phyloP scores from a whole-genome alignment of 2,888 invertebrate genomes.

The Acleris holmiana region DNA sequence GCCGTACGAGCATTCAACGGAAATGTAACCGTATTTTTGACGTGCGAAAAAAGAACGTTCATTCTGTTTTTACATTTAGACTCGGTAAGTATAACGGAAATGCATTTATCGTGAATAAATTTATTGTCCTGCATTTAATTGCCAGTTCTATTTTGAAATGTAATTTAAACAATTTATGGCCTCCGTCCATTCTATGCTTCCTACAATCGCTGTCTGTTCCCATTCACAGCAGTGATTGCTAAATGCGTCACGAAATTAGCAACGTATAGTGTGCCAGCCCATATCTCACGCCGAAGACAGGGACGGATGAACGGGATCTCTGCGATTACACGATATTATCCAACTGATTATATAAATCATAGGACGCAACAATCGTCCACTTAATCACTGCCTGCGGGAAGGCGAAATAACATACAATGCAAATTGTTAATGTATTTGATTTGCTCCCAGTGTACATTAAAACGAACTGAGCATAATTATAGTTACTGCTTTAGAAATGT shows the following conservation, averaged over 20 bases:
- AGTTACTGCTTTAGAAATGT: constrained; percentile 20
- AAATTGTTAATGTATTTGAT: constrained; percentile 35
- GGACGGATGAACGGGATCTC: constrained; percentile 63
- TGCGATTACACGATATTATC: constrained; percentile 71
- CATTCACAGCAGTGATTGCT: constrained; percentile 72
- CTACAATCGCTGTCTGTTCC: constrained; percentile 65
- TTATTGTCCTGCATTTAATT: constrained; percentile 60
- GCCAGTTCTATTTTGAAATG: constrained; percentile 61
- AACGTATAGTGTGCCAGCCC: constrained; percentile 75
- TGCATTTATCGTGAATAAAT: constrained; percentile 45
- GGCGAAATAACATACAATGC: constrained; percentile 28
- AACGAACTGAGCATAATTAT: constrained; percentile 13
- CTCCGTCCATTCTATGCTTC: constrained; percentile 55
- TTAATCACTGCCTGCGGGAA: constrained; percentile 67
- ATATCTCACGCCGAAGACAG: constrained; percentile 72
- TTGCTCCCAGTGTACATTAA: constrained; percentile 23
- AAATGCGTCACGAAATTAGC: constrained; percentile 80
- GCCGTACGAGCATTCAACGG: constrained; percentile 50
- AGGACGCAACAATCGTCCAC: constrained; percentile 63
- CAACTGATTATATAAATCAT: constrained; percentile 66
- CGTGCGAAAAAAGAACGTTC: neutral
- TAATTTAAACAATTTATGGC: constrained; percentile 68
- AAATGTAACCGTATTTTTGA: neutral
- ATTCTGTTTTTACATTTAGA: neutral
- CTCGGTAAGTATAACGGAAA: constrained; percentile 48